Conservation (phyloP, 2,888 invertebrate species). For the Tetragnatha montana region DNA sequence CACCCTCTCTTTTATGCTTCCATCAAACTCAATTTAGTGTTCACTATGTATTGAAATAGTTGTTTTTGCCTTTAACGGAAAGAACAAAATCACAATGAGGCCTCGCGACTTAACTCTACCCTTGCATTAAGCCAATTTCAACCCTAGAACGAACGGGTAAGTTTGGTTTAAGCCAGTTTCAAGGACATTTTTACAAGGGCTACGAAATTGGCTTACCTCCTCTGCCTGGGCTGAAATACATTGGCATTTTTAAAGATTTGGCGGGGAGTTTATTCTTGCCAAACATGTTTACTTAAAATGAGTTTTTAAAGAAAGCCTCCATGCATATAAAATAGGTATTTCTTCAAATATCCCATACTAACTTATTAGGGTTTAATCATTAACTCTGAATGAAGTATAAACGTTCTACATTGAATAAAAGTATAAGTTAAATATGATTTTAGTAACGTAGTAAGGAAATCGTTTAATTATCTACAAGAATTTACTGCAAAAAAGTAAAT, state of each 20-base stretch:
- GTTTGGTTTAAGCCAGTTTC: background rate
- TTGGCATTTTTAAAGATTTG: background rate
- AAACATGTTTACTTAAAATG: no score
- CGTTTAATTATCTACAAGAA: no score
- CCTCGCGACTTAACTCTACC: background rate
- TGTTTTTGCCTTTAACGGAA: background rate
- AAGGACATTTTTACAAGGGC: background rate
- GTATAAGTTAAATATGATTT: no score
- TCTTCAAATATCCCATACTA: no score
- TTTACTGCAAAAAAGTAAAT: no score
- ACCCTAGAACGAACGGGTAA: background rate
- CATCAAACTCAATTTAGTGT: background rate
- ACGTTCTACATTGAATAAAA: no score
- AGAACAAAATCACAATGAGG: background rate
- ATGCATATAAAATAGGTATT: no score
- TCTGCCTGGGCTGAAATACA: background rate
- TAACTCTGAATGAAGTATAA: no score
- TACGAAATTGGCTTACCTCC: background rate
- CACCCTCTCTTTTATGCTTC: background rate
- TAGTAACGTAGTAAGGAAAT: no score
- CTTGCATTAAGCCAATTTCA: background rate
- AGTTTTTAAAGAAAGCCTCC: no score
- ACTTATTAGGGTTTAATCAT: no score
- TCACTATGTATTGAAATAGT: background rate
- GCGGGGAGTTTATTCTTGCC: no score